Conservation (phyloP, 2,888 invertebrate genomes). For the Drosophila parthenogenetica region DNA sequence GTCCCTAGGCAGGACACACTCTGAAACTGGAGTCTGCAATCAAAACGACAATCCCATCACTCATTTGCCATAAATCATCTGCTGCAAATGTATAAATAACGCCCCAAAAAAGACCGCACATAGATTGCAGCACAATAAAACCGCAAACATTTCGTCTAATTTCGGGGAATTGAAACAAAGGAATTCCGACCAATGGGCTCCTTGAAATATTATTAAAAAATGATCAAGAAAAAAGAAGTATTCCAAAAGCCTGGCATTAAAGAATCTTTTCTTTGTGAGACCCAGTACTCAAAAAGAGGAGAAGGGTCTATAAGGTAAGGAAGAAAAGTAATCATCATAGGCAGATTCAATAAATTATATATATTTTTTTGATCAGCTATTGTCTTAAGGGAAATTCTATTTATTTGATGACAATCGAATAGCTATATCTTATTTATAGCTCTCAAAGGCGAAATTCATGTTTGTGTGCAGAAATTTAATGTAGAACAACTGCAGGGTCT, state of each 20-base stretch:
- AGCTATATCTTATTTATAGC: too few relatives aligned
- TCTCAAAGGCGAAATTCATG: too few relatives aligned
- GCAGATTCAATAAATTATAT: too few relatives aligned
- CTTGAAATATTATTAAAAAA: slow-evolving; percentile 54
- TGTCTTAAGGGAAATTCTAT: too few relatives aligned
- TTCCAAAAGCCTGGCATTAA: slow-evolving; percentile 53
- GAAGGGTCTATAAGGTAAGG: too few relatives aligned
- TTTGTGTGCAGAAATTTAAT: too few relatives aligned
- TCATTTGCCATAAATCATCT: slow-evolving; percentile 63
- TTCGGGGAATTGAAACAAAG: slow-evolving; percentile 69
- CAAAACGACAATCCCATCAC: slow-evolving; percentile 35
- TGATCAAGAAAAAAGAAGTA: slow-evolving; percentile 26
- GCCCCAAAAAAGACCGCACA: slow-evolving; percentile 49
- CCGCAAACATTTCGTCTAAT: slow-evolving; percentile 61
- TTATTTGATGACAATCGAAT: too few relatives aligned
- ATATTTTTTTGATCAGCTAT: too few relatives aligned
- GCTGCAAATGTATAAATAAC: slow-evolving; percentile 56
- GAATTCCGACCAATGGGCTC: slow-evolving; percentile 40
- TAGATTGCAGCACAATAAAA: slow-evolving; percentile 54
- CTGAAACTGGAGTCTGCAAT: slow-evolving; percentile 13
- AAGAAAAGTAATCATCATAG: too few relatives aligned
- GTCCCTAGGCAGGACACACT: slow-evolving; percentile 10
- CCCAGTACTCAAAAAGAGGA: too few relatives aligned
- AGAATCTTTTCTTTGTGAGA: slow-evolving; percentile 39
- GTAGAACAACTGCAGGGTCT: too few relatives aligned